phyloP scores from a whole-genome alignment of 2,797 vertebrate species.

The Calcarius lapponicus region DNA sequence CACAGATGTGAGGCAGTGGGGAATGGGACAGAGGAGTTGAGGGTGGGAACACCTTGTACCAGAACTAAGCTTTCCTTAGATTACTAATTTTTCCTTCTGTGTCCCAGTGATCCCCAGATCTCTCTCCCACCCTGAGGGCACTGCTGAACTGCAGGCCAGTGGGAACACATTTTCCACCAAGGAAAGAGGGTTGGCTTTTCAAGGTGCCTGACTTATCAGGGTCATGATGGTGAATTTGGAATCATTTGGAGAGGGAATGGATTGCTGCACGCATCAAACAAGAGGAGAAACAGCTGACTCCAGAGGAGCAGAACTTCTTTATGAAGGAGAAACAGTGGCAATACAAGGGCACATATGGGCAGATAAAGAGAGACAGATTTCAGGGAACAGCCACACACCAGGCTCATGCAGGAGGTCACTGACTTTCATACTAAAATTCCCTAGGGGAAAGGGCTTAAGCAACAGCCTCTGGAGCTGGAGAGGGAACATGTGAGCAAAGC shows the following conservation, averaged over 20 bases:
- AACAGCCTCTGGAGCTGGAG: not conserved
- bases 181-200: not conserved
- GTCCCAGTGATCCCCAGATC: not conserved
- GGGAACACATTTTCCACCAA: not conserved
- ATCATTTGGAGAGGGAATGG: not conserved
- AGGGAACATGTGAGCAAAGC: not conserved
- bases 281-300: not conserved
- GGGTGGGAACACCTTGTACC: not conserved
- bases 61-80: not conserved
- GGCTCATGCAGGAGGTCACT: not conserved
- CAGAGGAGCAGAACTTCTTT: not conserved
- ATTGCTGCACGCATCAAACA: not conserved
- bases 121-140: not conserved
- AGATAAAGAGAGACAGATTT: not conserved
- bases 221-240: not conserved
- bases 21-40: not conserved
- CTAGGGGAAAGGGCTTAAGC: not conserved
- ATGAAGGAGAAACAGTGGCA: not conserved
- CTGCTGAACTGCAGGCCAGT: not conserved
- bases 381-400: not conserved
- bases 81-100: not conserved
- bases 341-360: rapidly evolving
- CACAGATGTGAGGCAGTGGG: not conserved
- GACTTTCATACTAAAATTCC: not conserved
- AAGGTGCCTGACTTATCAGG: not conserved